Evolutionary conservation across 2,113 vertebrate genomes (phyloP).

Genomic region (Sturnira hondurensis): DNA sequence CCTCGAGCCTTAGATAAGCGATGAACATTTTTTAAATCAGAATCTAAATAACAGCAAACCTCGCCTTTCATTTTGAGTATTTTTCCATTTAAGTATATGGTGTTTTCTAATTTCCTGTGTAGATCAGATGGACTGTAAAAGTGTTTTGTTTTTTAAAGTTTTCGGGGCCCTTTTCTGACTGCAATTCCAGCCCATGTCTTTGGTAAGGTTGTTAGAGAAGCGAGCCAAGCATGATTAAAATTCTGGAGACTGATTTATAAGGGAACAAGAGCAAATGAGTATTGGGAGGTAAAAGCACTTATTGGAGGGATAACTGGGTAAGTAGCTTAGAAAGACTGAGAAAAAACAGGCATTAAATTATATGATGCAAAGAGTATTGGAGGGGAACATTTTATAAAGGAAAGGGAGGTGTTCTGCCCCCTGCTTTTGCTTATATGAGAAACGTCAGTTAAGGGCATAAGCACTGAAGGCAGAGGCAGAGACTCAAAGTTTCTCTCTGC

Average conservation of each 20-base stretch:
- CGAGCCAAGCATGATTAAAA: slow-evolving; percentile 57
- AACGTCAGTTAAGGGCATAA: background rate
- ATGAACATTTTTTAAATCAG: slow-evolving; percentile 80
- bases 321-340: background rate
- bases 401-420: background rate
- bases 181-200: slow-evolving; percentile 25
- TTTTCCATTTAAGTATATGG: slow-evolving; percentile 76
- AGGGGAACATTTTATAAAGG: background rate
- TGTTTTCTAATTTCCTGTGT: slow-evolving; percentile 75
- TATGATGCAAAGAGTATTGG: background rate
- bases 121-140: slow-evolving; percentile 62
- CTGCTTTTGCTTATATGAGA: background rate
- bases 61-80: slow-evolving; percentile 77
- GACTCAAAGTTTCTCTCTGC: background rate
- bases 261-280: slow-evolving; percentile 32
- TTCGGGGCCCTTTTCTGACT: slow-evolving; percentile 42
- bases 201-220: slow-evolving; percentile 47
- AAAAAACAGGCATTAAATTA: slow-evolving; percentile 14
- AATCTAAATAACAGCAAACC: slow-evolving; percentile 78
- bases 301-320: background rate
- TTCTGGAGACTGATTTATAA: slow-evolving; percentile 42
- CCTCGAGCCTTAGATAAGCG: slow-evolving; percentile 75
- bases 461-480: background rate
- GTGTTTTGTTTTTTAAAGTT: slow-evolving; percentile 20
- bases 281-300: slow-evolving; percentile 20